Percentiles rank a stretch among this genome's conserved stretches.
phyloP scores from a whole-genome alignment of 2,113 vertebrate genomes.

The Damaliscus lunatus region DNA sequence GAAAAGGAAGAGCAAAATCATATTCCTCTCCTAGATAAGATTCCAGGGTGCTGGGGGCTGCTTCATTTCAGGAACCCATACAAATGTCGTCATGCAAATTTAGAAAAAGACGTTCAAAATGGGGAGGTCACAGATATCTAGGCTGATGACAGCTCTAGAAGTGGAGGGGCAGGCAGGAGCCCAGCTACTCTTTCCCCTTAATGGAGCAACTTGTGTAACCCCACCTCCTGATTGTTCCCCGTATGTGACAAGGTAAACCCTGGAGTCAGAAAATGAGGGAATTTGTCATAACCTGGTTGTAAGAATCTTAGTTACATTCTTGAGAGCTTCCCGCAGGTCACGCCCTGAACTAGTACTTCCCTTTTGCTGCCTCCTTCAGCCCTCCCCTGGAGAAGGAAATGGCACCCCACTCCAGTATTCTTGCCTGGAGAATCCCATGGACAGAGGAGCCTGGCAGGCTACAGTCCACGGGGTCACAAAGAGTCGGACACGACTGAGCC shows the following conservation, averaged over 20 bases:
- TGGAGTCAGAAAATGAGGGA: neutral
- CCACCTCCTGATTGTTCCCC: neutral
- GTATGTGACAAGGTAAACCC: fast-evolving
- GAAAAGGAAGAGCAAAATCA: neutral
- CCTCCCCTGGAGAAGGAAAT: no score
- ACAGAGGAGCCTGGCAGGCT: no score
- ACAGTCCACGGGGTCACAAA: no score
- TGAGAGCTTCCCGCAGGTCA: neutral
- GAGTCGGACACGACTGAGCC: no score
- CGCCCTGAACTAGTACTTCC: fast-evolving
- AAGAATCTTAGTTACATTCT: neutral
- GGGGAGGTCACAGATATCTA: neutral
- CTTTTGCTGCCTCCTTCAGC: no score
- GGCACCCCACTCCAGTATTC: no score
- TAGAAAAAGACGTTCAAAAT: neutral
- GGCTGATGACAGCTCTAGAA: neutral
- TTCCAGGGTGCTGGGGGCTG: neutral
- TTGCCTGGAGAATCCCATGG: no score
- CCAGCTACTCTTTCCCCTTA: no score
- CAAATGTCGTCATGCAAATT: neutral
- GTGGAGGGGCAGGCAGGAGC: no score
- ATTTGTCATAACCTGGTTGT: neutral
- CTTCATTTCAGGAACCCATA: neutral
- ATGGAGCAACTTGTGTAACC: neutral
- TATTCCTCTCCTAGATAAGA: neutral